Evolutionary conservation across 2,797 vertebrate genomes (phyloP), one percentile per base, ranked within the genome.

Genomic region (Macroramphosus scolopax): DNA sequence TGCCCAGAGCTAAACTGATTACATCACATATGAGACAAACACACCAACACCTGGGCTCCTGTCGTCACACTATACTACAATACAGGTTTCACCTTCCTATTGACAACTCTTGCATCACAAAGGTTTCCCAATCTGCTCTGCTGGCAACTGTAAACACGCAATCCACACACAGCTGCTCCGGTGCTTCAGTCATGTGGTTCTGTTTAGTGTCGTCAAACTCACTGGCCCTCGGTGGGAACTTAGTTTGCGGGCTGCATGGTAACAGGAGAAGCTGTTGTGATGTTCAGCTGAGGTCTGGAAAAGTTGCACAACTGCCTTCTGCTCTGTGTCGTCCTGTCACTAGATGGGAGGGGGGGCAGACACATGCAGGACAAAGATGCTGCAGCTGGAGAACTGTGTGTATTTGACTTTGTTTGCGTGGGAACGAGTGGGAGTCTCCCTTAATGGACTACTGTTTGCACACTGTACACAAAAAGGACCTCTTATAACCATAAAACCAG

Each of bases 251-350:
- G 57, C 46, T 51, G 20, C 20, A 6, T 22, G 40, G 81, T 62
- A 86, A 88, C 72, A 50, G n/a, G 69, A 85, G 80, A 72, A 53
- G 43, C 17, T 59, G 77, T 51, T 78, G 66, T 75, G 63, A 64
- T 77, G 78, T 79, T 77, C 51, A 54, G 68, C 37, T 1, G 56
- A 63, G 68, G 37, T 62, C 13, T 25, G 36, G 45, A 59, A 30
- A 51, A 20, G 74, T 86, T 88, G 79, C 70, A 70, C 74, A 88
- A 87, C 49, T 8, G 5, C 32, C 38, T 37, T 40, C 45, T 1
- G 8, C 41, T 18, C 12, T 10, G 16, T 18, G 24, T 39, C 32
- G 57, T 54, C 8, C 11, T 37, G 37, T 48, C 46, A 39, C 30
- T 51, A 31, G 20, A 36, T 18, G 46, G 33, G 56, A 60, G 50